A percentile compares a stretch with the other conserved stretches of the same genome.
phyloP scores from a whole-genome alignment of 2,113 vertebrate genomes.

The Chionodraco myersi region DNA sequence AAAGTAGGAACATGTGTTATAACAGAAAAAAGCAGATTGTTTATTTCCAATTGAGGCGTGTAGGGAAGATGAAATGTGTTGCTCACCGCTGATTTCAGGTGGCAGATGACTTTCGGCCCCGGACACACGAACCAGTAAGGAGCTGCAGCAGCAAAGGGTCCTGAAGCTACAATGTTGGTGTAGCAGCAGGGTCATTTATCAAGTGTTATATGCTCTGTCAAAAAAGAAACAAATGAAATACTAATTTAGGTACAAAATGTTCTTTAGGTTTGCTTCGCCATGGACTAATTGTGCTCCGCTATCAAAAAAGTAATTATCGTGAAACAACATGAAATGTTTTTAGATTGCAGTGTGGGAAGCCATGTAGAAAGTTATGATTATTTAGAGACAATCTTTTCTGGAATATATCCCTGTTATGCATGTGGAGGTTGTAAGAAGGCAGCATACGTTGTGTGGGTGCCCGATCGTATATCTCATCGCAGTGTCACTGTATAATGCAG shows the following conservation, averaged over 20 bases:
- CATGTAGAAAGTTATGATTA: slow-evolving; percentile 41
- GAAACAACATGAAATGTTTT: slow-evolving; percentile 37
- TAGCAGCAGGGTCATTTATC: slow-evolving; percentile 52
- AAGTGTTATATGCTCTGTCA: slow-evolving; percentile 41
- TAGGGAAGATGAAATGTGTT: slow-evolving; percentile 14
- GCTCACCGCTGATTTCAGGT: slow-evolving; percentile 28
- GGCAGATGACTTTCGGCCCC: slow-evolving; percentile 37
- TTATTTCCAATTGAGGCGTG: background rate
- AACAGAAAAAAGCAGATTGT: too few species aligned
- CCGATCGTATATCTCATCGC: slow-evolving; percentile 21
- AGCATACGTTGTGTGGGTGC: slow-evolving; percentile 16
- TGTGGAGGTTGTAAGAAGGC: slow-evolving; percentile 6
- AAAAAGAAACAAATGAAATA: background rate
- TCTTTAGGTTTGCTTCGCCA: background rate
- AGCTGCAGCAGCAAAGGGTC: slow-evolving; percentile 38
- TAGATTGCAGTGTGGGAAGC: slow-evolving; percentile 23
- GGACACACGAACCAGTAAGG: slow-evolving; percentile 7
- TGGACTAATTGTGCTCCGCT: slow-evolving; percentile 16
- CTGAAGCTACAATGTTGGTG: slow-evolving; percentile 1
- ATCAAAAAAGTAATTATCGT: slow-evolving; percentile 52
- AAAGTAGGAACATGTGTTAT: too few species aligned
- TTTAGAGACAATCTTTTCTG: slow-evolving; percentile 28
- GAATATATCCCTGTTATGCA: slow-evolving; percentile 20
- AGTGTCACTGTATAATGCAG: background rate
- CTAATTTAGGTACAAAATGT: background rate